A percentile compares a stretch with the other conserved stretches of the same genome.
These are phyloP conservation scores for Epinephelus fuscoguttatus DNA, from an alignment of 2,113 vertebrate species.

Conservation along the genomic window DNA sequence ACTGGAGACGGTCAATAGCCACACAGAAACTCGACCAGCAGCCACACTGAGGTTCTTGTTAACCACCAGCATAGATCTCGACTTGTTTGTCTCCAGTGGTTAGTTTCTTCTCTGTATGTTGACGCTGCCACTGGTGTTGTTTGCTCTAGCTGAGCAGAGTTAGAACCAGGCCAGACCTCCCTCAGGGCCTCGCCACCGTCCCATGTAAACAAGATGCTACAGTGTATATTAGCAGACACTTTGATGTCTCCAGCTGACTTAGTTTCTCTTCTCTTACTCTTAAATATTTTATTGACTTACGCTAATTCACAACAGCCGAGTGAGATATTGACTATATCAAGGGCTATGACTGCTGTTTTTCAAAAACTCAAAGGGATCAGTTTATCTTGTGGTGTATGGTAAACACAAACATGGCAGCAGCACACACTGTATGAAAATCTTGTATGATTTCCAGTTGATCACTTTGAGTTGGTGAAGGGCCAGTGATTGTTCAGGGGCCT, in stretches of 20 bases:
- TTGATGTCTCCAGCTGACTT: slow-evolving; percentile 74
- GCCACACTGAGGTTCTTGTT: slow-evolving; percentile 10
- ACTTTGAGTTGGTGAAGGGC: slow-evolving; percentile 13
- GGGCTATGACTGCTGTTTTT: slow-evolving; percentile 12
- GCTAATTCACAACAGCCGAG: slow-evolving; percentile 45
- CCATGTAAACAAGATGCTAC: slow-evolving; percentile 80
- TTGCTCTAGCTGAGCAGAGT: slow-evolving; percentile 52
- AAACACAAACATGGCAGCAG: neutral
- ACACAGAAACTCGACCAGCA: slow-evolving; percentile 13
- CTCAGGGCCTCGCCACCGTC: slow-evolving; percentile 64
- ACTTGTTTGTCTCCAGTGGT: slow-evolving; percentile 47
- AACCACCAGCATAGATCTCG: slow-evolving; percentile 32
- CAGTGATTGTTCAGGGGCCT: slow-evolving; percentile 19
- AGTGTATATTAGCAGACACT: slow-evolving; percentile 74
- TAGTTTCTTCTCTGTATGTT: slow-evolving; percentile 43
- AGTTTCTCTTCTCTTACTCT: slow-evolving; percentile 67
- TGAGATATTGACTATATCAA: slow-evolving; percentile 23
- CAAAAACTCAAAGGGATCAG: neutral
- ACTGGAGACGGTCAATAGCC: neutral
- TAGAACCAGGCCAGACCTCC: slow-evolving; percentile 74
- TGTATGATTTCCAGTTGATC: slow-evolving; percentile 13
- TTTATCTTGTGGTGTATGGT: neutral
- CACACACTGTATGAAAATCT: neutral
- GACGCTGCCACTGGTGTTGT: slow-evolving; percentile 49
- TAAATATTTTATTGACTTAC: slow-evolving; percentile 76